A percentile compares a stretch with the other conserved stretches of the same genome.
These are phyloP conservation scores for Pseudopipra pipra DNA, from an alignment of 2,113 vertebrate species.

Conservation along the genomic window DNA sequence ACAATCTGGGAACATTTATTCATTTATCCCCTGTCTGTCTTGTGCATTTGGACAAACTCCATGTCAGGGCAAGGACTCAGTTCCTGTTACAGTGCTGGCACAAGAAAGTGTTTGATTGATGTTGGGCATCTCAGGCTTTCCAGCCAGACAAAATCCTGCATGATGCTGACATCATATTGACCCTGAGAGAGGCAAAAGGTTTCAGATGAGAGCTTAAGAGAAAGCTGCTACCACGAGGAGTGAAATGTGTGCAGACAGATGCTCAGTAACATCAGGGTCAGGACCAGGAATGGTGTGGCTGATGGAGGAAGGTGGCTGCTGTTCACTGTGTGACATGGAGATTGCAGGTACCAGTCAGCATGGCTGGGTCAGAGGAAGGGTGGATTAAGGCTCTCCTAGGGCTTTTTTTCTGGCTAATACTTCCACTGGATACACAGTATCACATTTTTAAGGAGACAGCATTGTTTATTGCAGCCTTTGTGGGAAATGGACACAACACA, in stretches of 20 bases:
- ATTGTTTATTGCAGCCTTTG: not conserved
- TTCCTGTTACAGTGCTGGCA: not conserved
- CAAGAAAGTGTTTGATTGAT: not conserved
- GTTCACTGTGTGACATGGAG: not conserved
- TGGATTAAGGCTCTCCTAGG: not conserved
- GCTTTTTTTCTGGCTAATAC: not conserved
- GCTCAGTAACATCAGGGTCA: not conserved
- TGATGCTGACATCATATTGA: not conserved
- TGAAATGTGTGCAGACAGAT: not conserved
- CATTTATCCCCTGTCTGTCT: not conserved
- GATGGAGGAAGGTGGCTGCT: not conserved
- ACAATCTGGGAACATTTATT: fast-evolving
- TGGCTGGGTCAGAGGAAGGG: not conserved
- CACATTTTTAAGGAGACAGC: not conserved
- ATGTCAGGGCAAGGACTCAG: not conserved
- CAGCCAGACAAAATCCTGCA: not conserved
- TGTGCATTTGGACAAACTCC: not conserved
- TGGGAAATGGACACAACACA: not conserved
- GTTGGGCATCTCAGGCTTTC: not conserved
- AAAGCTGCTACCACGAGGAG: not conserved
- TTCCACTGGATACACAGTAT: not conserved
- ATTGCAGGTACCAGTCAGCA: not conserved
- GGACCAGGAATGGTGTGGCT: not conserved
- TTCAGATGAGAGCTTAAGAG: not conserved
- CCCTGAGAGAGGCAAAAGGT: not conserved